Base-by-base conservation (phyloP, 1,140 invertebrate species). In the Halotydeus destructor region DNA sequence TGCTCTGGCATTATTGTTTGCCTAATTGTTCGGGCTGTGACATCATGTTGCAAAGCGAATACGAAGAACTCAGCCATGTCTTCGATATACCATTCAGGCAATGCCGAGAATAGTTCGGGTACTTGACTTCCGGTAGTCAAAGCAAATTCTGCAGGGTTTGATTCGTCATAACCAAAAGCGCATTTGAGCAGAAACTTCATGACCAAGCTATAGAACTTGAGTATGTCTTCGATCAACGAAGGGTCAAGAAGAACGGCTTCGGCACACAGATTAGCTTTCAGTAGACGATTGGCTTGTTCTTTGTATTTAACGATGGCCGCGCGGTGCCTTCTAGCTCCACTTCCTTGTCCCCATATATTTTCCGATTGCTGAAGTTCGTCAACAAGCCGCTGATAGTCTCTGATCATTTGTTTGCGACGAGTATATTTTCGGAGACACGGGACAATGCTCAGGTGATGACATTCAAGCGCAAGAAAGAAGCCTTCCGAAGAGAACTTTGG, bases 41-140 rank as follows among this genome's bases (percentile, higher is more conserved):
- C 61, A 26, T 39, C 25, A 39, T 49, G 46, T 14, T 50, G 41
- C 14, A 52, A 48, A 6, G 51, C 30, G 38, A 55, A 53, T 23
- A 55, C 30, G 4, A 45, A 26, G 33, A 47, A 53, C 30, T 55
- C 54, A 5, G 50, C 41, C 9, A 55, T 48, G 39, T 55, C 54
- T 40, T 55, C 54, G n/a, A 55, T 73, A 57, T 89, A 93, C 78
- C 84, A 93, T 61, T 96, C 88, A 14, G 89, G 89, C 50, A 88
- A 65, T 49, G 81, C 79, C 36, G 76, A 14, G 18, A 55, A 44
- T 23, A 53, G 43, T 45, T 53, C 47, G 14, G 54, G 52, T 34
- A 55, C 43, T 35, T 31, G 39, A 18, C 40, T 14, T 5, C 48
- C 28, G 4, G 39, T 34, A 14, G 47, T 35, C 18, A 38, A 22